Conservation (phyloP, 1,140 invertebrate species). For the Charaxes varanes region DNA sequence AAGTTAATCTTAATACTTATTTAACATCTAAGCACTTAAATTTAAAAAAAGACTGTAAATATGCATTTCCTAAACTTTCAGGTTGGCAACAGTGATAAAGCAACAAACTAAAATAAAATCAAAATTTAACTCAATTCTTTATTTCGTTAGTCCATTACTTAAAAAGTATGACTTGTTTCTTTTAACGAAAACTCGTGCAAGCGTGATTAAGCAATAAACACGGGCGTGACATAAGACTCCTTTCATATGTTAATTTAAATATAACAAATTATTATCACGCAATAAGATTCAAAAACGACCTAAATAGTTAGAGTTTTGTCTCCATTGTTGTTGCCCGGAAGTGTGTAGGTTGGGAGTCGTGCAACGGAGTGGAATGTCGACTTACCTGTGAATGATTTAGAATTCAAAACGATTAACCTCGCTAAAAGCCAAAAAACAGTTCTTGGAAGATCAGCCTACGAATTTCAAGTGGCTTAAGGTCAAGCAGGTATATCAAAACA, state of each 20-base stretch:
- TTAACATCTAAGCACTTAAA: no score
- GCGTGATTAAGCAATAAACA: conserved; percentile 9
- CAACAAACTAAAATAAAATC: no score
- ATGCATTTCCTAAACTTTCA: no score
- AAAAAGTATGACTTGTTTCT: no score
- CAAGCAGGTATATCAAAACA: conserved; percentile 3
- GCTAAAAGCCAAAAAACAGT: conserved; percentile 19
- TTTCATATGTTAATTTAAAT: conserved; percentile 18
- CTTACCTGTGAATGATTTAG: conserved; percentile 9
- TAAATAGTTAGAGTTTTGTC: conserved; percentile 13
- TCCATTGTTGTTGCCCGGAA: conserved; percentile 41
- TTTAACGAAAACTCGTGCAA: no score
- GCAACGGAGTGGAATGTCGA: conserved; percentile 49
- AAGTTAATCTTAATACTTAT: no score
- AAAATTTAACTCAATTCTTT: no score
- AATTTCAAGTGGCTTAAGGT: conserved; percentile 1
- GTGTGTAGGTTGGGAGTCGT: conserved; percentile 37
- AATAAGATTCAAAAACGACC: conserved; percentile 13
- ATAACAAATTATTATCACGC: conserved; percentile 15
- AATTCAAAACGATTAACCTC: conserved; percentile 18
- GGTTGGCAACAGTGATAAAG: no score
- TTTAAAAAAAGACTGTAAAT: no score
- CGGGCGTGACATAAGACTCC: not conserved
- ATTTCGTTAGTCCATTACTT: no score
- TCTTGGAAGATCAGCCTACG: conserved; percentile 3